A percentile compares a stretch with the other conserved stretches of the same genome.
These are phyloP conservation scores for Gymnarchus niloticus DNA, from an alignment of 2,113 vertebrate species.

Conservation along the genomic window DNA sequence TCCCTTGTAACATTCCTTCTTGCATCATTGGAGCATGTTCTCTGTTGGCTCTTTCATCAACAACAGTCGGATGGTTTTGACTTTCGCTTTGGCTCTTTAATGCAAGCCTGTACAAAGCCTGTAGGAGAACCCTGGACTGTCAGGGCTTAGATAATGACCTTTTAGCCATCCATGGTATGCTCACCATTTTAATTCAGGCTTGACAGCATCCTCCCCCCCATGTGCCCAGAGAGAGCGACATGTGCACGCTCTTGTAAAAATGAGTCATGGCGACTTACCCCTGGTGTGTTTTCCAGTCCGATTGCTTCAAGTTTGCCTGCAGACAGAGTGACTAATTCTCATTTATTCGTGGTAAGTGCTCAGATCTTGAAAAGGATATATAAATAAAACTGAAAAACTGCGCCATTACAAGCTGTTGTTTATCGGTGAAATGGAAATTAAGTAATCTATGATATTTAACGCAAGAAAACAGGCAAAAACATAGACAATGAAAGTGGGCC, in stretches of 20 bases:
- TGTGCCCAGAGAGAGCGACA: not conserved
- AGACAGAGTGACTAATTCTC: conserved; percentile 8
- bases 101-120: not conserved
- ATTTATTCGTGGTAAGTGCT: not conserved
- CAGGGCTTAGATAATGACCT: not conserved
- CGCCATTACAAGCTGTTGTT: not conserved
- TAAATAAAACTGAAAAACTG: not conserved
- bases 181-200: not conserved
- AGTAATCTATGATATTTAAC: not conserved
- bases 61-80: not conserved
- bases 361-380: conserved; percentile 6
- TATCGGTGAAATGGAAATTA: not conserved
- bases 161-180: not conserved
- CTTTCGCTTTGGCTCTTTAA: not conserved
- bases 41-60: not conserved
- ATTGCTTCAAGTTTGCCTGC: conserved; percentile 4
- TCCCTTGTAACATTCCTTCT: not conserved
- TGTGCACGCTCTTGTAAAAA: not conserved
- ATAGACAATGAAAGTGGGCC: not conserved
- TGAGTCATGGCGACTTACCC: not conserved
- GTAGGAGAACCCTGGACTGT: not conserved
- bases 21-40: not conserved
- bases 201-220: not conserved
- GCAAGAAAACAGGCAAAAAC: not conserved
- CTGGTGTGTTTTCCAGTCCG: not conserved